These are phyloP conservation scores for Petrosia ficiformis DNA, from an alignment of 37 sponge, comb jelly and placozoan species.

Conservation along the genomic window DNA sequence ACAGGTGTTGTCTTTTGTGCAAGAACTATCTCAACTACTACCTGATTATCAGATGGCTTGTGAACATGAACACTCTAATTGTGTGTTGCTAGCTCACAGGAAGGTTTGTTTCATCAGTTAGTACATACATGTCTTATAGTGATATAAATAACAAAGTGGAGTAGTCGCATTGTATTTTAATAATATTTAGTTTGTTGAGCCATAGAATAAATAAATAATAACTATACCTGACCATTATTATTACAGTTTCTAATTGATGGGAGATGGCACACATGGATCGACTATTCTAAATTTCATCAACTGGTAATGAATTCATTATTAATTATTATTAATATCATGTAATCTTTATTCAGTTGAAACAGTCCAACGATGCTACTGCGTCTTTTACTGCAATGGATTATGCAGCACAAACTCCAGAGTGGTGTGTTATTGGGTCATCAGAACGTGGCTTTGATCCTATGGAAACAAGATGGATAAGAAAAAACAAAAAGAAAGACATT, in stretches of 20 bases:
- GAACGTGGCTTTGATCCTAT: constrained; percentile 88
- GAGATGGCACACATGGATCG: constrained; percentile 94
- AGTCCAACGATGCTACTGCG: constrained; percentile 9
- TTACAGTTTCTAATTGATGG: constrained; percentile 82
- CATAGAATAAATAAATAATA: no score
- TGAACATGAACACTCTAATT: constrained; percentile 97
- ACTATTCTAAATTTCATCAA: constrained; percentile 86
- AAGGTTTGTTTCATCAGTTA: constrained; percentile 50
- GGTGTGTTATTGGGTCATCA: constrained; percentile 80
- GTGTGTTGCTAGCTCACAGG: constrained; percentile 89
- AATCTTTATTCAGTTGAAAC: neutral
- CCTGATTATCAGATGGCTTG: constrained; percentile 88
- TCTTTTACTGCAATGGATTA: constrained; percentile 84
- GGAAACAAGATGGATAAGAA: constrained; percentile 90
- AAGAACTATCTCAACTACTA: constrained; percentile 72
- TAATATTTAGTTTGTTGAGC: neutral
- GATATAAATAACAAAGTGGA: no score
- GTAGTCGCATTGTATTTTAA: neutral
- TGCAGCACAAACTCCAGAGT: constrained; percentile 79
- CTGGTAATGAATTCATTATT: constrained; percentile 44
- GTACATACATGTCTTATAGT: neutral
- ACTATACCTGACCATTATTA: no score
- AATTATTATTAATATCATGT: neutral
- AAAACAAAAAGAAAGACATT: constrained; percentile 69
- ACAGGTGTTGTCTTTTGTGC: constrained; percentile 83